Conservation (phyloP, 2,113 vertebrate genomes). For the Dipodomys stephensi region DNA sequence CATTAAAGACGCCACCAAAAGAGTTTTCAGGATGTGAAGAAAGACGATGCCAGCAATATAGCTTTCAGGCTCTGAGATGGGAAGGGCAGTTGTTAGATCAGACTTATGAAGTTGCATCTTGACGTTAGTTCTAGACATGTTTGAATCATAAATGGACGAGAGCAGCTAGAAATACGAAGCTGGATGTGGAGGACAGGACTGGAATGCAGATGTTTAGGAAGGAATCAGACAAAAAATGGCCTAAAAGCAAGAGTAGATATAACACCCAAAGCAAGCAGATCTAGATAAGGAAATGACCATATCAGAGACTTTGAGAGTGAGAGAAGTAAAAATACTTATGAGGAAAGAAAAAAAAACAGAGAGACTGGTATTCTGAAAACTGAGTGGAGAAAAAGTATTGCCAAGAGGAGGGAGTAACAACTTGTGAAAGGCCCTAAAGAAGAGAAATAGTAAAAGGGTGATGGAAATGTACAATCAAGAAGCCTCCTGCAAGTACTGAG, state of each 20-base stretch:
- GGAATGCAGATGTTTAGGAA: neutral
- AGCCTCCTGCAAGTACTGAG: neutral
- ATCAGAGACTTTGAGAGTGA: no score
- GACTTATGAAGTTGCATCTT: neutral
- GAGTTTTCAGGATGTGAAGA: neutral
- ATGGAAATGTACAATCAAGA: neutral
- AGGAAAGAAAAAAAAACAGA: neutral
- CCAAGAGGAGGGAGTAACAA: neutral
- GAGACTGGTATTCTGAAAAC: no score
- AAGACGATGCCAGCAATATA: neutral
- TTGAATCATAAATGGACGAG: neutral
- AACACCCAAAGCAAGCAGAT: neutral
- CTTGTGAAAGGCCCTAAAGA: neutral
- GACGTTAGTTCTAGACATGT: no score
- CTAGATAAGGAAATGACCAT: neutral
- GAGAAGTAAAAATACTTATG: neutral
- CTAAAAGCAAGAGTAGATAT: neutral
- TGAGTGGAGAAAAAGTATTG: neutral
- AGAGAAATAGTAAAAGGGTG: neutral
- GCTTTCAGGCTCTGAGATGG: neutral
- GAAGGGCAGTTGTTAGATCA: neutral
- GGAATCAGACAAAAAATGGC: neutral
- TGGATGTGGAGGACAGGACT: neutral
- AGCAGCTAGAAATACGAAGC: no score
- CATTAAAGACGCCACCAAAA: neutral